Conservation (phyloP, 2,797 vertebrate genomes). For the Pipistrellus kuhlii region DNA sequence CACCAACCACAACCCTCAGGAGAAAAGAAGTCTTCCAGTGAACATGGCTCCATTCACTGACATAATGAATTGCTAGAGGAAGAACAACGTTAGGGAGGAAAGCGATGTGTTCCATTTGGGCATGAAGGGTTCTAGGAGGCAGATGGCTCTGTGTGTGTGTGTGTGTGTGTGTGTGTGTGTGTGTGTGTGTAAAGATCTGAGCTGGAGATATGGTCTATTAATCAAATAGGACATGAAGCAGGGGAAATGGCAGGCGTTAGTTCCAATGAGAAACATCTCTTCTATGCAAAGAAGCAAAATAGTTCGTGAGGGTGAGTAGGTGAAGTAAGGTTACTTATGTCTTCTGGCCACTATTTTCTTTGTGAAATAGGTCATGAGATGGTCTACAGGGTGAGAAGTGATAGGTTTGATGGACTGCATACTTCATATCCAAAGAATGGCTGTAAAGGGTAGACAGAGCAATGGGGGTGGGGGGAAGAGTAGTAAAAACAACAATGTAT, state of each 20-base stretch:
- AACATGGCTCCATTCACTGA: not conserved
- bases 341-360: not conserved
- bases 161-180: not conserved
- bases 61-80: not conserved
- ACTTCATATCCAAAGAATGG: not conserved
- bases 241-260: not conserved
- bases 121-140: not conserved
- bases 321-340: not conserved
- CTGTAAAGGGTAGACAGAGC: not conserved
- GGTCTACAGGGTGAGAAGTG: not conserved
- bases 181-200: not conserved
- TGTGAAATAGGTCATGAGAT: not conserved
- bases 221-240: not conserved
- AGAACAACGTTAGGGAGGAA: not conserved
- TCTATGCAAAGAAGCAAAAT: not conserved
- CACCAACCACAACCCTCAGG: not conserved
- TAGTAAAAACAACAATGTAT: not conserved
- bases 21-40: not conserved
- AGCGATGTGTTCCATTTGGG: not conserved
- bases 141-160: not conserved
- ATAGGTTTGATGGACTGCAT: not conserved
- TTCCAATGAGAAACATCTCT: not conserved
- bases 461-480: not conserved
- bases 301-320: not conserved
- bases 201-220: not conserved